Evolutionary conservation across 2,797 vertebrate genomes (phyloP).

Genomic region (Chloroceryle amazona): DNA sequence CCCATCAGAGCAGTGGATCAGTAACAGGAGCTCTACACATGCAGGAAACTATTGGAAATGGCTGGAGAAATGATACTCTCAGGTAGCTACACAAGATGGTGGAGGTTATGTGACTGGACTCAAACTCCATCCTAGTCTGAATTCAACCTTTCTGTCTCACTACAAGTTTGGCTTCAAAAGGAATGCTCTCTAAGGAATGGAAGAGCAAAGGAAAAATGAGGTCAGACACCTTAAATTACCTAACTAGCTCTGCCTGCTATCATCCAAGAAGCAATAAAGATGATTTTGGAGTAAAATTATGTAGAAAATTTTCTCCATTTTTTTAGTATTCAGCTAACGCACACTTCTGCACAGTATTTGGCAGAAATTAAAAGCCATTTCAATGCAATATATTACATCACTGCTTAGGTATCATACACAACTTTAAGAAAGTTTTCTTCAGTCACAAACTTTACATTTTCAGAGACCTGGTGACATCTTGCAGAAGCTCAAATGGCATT

Average conservation of each 20-base stretch:
- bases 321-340: neutral
- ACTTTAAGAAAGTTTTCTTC: neutral
- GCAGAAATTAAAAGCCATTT: neutral
- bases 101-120: neutral
- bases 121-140: neutral
- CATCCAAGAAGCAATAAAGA: neutral
- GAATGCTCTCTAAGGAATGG: neutral
- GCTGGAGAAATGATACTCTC: rapidly evolving
- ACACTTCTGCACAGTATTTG: neutral
- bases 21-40: neutral
- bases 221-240: neutral
- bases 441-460: neutral
- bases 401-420: neutral
- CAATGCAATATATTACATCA: neutral
- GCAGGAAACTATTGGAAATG: neutral
- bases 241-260: neutral
- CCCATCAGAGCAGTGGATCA: rapidly evolving
- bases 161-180: neutral
- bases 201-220: neutral
- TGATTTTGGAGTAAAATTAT: neutral
- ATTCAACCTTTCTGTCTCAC: neutral
- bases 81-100: neutral
- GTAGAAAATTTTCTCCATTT: neutral
- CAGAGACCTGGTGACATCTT: neutral
- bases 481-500: neutral